Evolutionary conservation across 2,888 invertebrate genomes (phyloP).

Genomic region (Theodoxus fluviatilis): DNA sequence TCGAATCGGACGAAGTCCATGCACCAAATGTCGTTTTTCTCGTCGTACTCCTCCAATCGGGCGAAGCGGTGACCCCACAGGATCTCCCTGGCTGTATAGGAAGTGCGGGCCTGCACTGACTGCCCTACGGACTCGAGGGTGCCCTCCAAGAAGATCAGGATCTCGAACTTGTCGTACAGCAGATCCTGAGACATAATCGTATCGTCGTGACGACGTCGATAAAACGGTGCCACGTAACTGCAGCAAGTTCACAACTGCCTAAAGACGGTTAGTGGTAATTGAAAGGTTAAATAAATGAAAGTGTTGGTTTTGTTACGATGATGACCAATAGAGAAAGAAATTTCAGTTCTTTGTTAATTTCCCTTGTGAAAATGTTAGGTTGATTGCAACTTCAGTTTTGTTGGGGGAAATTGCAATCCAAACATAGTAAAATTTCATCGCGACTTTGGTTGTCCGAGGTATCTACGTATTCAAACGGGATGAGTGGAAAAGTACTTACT

Average conservation of each 20-base stretch:
- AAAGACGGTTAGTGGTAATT: no score
- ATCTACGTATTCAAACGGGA: no score
- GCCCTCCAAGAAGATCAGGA: constrained; percentile 92
- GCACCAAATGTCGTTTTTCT: constrained; percentile 49
- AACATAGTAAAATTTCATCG: no score
- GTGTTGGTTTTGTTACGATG: background rate
- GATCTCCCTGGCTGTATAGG: constrained; percentile 64
- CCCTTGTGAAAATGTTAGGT: no score
- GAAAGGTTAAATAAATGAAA: background rate
- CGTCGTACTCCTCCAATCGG: constrained; percentile 50
- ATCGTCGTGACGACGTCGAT: no score
- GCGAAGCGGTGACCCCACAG: constrained; percentile 62
- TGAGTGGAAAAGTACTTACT: no score
- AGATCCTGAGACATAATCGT: constrained; percentile 27
- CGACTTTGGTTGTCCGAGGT: no score
- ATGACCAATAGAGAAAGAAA: background rate
- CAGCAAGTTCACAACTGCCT: no score
- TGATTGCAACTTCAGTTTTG: no score
- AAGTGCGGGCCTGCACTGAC: constrained; percentile 67
- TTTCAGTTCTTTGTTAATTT: no score
- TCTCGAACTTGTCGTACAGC: constrained; percentile 32
- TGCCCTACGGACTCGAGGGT: constrained; percentile 82
- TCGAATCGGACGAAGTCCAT: constrained; percentile 52
- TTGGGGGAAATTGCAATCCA: no score
- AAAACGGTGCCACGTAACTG: no score